Evolutionary conservation across 1,140 invertebrate genomes (phyloP), one percentile per base, ranked within the genome.

Genomic region (Phenacoccus solenopsis): DNA sequence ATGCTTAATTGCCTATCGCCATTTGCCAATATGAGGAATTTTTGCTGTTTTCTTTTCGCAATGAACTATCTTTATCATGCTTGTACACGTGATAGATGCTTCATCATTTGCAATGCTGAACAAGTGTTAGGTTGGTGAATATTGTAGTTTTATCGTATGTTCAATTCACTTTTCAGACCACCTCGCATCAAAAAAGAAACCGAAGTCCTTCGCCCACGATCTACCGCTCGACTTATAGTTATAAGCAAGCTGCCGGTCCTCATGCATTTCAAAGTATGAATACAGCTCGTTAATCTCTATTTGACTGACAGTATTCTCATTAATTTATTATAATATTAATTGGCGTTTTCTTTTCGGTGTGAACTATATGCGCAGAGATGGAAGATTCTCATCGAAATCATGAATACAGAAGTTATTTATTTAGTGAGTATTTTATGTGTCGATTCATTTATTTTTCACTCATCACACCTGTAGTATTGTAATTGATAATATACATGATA

Each of bases 191-290:
- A 16, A 64, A 64, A 64, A 24, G 59, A 24, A 64, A 64, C 22
- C 22, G 59, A 27, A 64, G 59, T 64, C 59, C 59, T 25, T 64
- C 59, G 59, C 59, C 59, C 13, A 25, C 59, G 4, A 2, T 27
- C 9, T 64, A 25, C 16, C 59, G 25, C 25, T 27, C 59, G 20
- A 20, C 56, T 3, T 64, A 64, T 16, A 38, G 32, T n/a, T 64
- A 64, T 64, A 64, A 64, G 25, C 59, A 64, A 64, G 59, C 59
- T 64, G 59, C 59, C 25, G 59, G 59, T 25, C 59, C 59, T 24
- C 59, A 64, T 64, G 10, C 59, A 16, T 64, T 64, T 64, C 59
- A 64, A 64, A 64, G 59, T 64, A 64, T 64, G 20, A 64, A 24
- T 64, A 1, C 5, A 5, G n/a, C n/a, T n/a, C n/a, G n/a, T n/a